phyloP scores from a whole-genome alignment of 2,888 invertebrate genomes.

The Andrena haemorrhoa region DNA sequence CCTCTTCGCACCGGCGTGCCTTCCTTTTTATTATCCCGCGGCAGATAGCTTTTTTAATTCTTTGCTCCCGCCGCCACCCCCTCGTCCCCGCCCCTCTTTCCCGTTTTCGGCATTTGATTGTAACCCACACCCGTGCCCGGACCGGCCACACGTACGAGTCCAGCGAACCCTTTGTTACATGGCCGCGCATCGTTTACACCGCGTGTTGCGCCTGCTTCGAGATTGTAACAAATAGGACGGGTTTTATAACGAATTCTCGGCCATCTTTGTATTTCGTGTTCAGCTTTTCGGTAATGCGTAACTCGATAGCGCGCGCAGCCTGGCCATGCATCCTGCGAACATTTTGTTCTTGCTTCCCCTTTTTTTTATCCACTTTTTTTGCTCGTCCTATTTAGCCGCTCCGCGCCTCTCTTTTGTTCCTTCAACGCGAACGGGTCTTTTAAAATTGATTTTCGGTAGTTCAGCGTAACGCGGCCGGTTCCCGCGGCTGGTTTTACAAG shows the following conservation, averaged over 20 bases:
- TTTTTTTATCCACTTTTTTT: background rate
- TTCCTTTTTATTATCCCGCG: slow-evolving; percentile 71
- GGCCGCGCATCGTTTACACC: slow-evolving; percentile 47
- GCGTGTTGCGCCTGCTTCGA: slow-evolving; percentile 30
- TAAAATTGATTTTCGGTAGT: slow-evolving; percentile 1
- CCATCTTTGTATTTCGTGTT: slow-evolving; percentile 49
- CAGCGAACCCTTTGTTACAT: slow-evolving; percentile 18
- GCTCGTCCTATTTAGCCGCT: background rate
- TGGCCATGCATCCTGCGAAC: background rate
- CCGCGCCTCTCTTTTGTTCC: background rate
- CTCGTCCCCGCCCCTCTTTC: slow-evolving; percentile 13
- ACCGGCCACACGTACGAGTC: slow-evolving; percentile 12
- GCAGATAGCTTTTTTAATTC: slow-evolving; percentile 82
- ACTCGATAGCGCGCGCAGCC: slow-evolving; percentile 24
- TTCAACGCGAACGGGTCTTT: background rate
- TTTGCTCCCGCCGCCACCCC: slow-evolving; percentile 55
- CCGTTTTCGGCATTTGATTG: slow-evolving; percentile 81
- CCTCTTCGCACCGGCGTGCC: slow-evolving; percentile 35
- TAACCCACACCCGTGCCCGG: slow-evolving; percentile 76
- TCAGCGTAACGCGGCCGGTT: background rate
- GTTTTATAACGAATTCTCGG: slow-evolving; percentile 27
- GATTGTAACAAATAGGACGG: slow-evolving; percentile 30
- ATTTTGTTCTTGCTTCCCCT: background rate
- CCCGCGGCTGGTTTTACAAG: too few species aligned
- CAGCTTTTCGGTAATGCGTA: slow-evolving; percentile 61